Evolutionary conservation across 2,797 vertebrate species (phyloP), one percentile per base, ranked within the genome.

Genomic region (Melanotaenia boesemani): DNA sequence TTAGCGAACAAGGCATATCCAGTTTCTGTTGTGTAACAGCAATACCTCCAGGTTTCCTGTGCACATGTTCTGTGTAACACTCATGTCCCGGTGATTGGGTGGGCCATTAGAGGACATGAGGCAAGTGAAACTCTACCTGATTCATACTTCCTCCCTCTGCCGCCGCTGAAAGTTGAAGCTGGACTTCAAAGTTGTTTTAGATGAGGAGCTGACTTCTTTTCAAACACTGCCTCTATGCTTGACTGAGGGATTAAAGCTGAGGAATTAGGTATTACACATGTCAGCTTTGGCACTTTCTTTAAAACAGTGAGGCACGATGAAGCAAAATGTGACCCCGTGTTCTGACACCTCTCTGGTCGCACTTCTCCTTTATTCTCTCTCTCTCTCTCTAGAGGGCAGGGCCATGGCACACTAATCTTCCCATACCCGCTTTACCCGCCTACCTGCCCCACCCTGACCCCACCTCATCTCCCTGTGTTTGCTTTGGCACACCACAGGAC

Each of bases 11-110:
- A 90, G 88, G 81, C 76, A n/a, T 91, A 93, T 94, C 89, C 80
- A 77, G 88, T 94, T 93, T 92, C 92, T 93, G 89, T 93, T 92
- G 87, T 93, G 92, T 93, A 90, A 94, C 84, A 78, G 85, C 84
- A 92, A 90, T 87, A 90, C 92, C 86, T 85, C 82, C 86, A 89
- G 41, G 88, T 87, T 93, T 92, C 90, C 89, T 93, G 89, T 89
- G 91, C 91, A 93, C 90, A 91, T 91, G 92, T 93, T 91, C 82
- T 82, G 81, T 88, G 83, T 85, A 88, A 86, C 69, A 82, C 83
- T 87, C 81, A 75, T 89, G 89, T 92, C 91, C 86, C 70, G 78
- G 82, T 86, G 89, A 92, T 90, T 88, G 86, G 88, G 83, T 87
- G 85, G 89, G 82, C 88, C 87, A 85, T 85, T 89, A 91, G 85